Conservation (phyloP, 2,113 vertebrate genomes). For the Chionodraco myersi region DNA sequence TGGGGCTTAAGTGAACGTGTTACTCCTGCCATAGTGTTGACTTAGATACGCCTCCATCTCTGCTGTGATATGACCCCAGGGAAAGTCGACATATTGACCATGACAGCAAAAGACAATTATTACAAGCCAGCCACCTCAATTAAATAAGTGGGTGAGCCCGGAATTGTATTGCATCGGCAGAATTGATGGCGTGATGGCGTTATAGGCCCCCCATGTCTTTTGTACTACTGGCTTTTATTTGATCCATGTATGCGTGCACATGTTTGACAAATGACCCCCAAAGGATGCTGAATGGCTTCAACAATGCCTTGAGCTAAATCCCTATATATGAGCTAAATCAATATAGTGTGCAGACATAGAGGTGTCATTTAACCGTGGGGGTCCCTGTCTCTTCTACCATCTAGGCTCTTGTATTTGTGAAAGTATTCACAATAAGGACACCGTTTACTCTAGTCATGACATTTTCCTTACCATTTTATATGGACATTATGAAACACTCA, state of each 20-base stretch:
- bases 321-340: constrained; percentile 37
- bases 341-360: constrained; percentile 28
- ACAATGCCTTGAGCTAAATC: constrained; percentile 10
- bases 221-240: constrained; percentile 21
- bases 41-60: constrained; percentile 1
- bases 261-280: constrained; percentile 23
- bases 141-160: neutral
- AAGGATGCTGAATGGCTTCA: constrained; percentile 13
- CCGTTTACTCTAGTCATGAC: neutral
- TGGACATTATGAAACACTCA: constrained; percentile 6
- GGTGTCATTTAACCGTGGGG: constrained; percentile 17
- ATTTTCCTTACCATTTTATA: neutral
- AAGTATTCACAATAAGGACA: neutral
- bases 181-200: neutral
- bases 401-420: neutral
- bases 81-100: constrained; percentile 26
- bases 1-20: neutral
- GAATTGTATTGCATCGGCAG: constrained; percentile 1
- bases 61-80: constrained; percentile 28
- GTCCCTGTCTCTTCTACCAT: neutral
- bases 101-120: constrained; percentile 16
- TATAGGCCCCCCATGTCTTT: neutral
- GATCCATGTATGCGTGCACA: constrained; percentile 9
- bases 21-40: neutral
- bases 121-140: constrained; percentile 8